Evolutionary conservation across 2,888 invertebrate genomes (phyloP), one percentile per base, ranked within the genome.

Genomic region (Sabatieria punctata): DNA sequence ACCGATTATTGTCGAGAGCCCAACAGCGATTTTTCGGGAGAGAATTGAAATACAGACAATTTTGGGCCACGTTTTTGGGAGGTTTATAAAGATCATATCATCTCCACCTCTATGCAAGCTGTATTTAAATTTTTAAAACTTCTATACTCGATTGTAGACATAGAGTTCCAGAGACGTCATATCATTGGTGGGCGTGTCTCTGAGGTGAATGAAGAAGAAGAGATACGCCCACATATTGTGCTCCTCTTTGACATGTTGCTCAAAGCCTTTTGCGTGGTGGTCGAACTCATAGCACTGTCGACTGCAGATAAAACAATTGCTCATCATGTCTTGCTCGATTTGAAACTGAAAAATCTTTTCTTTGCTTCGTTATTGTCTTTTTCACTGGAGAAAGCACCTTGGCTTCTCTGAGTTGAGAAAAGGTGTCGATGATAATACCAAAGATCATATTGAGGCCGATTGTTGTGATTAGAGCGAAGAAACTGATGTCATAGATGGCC

Each of bases 141-240:
- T n/a, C n/a, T 63, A 53, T 51, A 67, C 66, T 60, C 63, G 52
- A 51, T 60, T 60, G 52, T 54, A 57, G 26, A 67, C 65, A 49
- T 57, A 65, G 56, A 67, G 61, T 48, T 68, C 67, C 42, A 68
- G 56, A 1, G 65, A 64, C 1, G 64, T 68, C 53, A 65, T 66
- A 50, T 68, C 67, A 45, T 67, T 68, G 21, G 60, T 59, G 46
- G 65, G 64, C 1, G 67, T 68, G 23, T 66, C 66, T 50, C 67
- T 61, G 13, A 68, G 58, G 50, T 68, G 67, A 40, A 68, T 68
- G 53, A 68, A 66, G 59, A 67, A 68, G 58, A 68, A 68, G 19
- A 68, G 63, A 53, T 68, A 68, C 4, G 66, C 58, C 68, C 67
- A 68, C 64, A 67, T 66, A 57, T 66, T 65, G 57, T 68, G 68